Evolutionary conservation across 2,797 vertebrate genomes (phyloP), one percentile per base, ranked within the genome.

Genomic region (Xiphorhynchus erythropygius): DNA sequence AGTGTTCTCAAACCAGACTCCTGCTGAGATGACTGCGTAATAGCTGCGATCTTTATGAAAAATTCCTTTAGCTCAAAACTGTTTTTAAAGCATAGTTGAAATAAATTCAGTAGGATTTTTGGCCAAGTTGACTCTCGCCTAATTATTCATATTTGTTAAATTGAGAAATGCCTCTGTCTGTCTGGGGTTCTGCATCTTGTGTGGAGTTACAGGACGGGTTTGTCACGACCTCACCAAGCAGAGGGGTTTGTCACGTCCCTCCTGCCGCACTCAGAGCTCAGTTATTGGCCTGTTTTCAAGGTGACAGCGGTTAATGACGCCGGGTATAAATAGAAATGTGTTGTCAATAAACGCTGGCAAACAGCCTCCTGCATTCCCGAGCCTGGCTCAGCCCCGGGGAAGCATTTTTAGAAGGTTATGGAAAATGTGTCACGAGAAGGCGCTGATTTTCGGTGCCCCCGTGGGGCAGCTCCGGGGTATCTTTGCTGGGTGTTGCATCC

Each of bases 81-180:
- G 41, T 11, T 90, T 74, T 77, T 57, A 68, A 64, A 55, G 50
- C 81, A 13, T 0, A 41, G 74, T 1, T 30, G 67, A 57, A 44
- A 80, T 55, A 74, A 63, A 73, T 81, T n/a, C 44, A 9, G 18
- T 1, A 13, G 28, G 56, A 46, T 68, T 81, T 78, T 56, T 5
- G 49, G 60, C 87, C 67, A 24, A 74, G 73, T 32, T 25, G 60
- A 50, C 65, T 56, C 56, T 46, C 49, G 21, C n/a, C 47, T 77
- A 74, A 77, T 87, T 77, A 81, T 64, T 85, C 57, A 18, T 49
- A 79, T 83, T 83, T 49, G 53, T 90, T 78, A 95, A 64, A 67
- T 0, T 73, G 84, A 87, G 63, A 60, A 80, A 75, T 50, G 84
- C 13, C 78, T 35, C 55, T 4, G 9, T 23, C 49, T 25, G 49